phyloP scores from a whole-genome alignment of 53 echinoderm and acorn worm species.

The Holothuria scabra region DNA sequence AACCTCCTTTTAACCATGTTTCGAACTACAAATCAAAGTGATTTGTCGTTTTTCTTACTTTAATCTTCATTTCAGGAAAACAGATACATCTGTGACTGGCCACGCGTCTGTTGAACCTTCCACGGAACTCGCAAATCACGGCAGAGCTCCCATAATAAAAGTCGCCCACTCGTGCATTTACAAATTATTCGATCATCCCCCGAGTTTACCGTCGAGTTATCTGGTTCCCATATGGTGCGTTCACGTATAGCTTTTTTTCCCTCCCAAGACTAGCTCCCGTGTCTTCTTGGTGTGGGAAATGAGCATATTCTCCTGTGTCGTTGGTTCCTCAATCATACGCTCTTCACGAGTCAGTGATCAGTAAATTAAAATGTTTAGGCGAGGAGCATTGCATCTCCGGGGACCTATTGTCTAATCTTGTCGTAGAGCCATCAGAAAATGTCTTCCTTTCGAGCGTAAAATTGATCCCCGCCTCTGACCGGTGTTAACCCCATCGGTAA shows the following conservation, averaged over 20 bases:
- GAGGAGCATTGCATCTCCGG: conserved; percentile 23
- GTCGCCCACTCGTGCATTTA: conserved; percentile 56
- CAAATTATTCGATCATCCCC: background rate
- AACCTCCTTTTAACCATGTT: conserved; percentile 39
- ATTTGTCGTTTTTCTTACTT: conserved; percentile 26
- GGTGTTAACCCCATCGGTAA: conserved; percentile 15
- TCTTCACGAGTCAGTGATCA: conserved; percentile 46
- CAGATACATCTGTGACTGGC: conserved; percentile 35
- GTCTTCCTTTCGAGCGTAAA: conserved; percentile 44
- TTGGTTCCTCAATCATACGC: conserved; percentile 12
- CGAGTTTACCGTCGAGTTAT: conserved; percentile 5
- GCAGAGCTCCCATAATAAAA: conserved; percentile 17
- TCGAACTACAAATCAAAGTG: conserved; percentile 43
- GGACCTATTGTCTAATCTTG: conserved; percentile 47
- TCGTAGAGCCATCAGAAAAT: conserved; percentile 15
- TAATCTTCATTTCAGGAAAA: conserved; percentile 25
- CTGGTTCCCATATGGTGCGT: conserved; percentile 50
- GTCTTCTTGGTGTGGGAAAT: conserved; percentile 24
- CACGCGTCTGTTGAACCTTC: conserved; percentile 42
- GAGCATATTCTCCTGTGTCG: conserved; percentile 39
- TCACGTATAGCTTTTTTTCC: background rate
- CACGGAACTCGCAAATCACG: conserved; percentile 24
- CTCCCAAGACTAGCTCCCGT: too few species aligned
- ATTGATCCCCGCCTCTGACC: conserved; percentile 29
- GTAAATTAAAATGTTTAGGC: conserved; percentile 48